A percentile compares a stretch with the other conserved stretches of the same genome.
phyloP scores from a whole-genome alignment of 2,113 vertebrate genomes.

The Myocastor coypus region DNA sequence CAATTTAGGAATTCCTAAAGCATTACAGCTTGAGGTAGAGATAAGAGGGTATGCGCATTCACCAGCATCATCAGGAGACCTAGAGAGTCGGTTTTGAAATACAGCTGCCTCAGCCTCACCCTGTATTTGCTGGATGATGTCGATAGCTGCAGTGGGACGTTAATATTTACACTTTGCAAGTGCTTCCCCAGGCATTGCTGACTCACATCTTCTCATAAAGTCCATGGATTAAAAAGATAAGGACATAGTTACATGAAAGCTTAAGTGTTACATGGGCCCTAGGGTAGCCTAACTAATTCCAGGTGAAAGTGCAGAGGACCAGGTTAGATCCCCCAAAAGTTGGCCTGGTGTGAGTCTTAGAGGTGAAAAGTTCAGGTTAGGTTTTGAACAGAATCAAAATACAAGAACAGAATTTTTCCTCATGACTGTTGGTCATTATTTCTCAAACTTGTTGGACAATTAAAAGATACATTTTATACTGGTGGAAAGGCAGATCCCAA shows the following conservation, averaged over 20 bases:
- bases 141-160: neutral
- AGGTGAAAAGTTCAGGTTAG: neutral
- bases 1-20: neutral
- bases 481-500: neutral
- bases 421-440: conserved; percentile 2
- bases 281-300: neutral
- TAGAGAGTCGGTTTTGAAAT: neutral
- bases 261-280: neutral
- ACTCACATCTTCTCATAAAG: neutral
- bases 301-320: neutral
- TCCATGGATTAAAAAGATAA: neutral
- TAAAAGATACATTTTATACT: conserved; percentile 35
- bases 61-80: neutral
- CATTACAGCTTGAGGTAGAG: neutral
- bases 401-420: neutral
- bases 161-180: neutral
- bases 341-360: neutral
- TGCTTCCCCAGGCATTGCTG: neutral
- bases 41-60: neutral
- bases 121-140: conserved; percentile 4
- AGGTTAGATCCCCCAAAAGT: neutral
- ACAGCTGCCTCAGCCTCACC: neutral
- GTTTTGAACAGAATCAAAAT: neutral
- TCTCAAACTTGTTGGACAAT: neutral
- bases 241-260: neutral